Evolutionary conservation across 1,140 invertebrate species (phyloP), one percentile per base, ranked within the genome.

Genomic region (Andrena cerasifolii): DNA sequence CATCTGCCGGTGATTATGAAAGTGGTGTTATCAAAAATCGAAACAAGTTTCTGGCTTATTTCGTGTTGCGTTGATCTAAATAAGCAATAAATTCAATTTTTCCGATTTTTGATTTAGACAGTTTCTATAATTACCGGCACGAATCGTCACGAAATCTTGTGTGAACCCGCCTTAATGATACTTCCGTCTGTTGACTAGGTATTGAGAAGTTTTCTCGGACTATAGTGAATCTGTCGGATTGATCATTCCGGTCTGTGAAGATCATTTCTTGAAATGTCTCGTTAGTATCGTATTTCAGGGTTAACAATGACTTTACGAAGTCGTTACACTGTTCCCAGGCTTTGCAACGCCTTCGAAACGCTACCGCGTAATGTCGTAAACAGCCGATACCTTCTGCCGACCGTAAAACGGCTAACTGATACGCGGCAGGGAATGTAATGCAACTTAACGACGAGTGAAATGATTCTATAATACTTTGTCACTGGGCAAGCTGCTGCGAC

Each of bases 361-460:
- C 74, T 72, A 71, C 54, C 77, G 47, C 66, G 78, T 77, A 80
- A 80, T 53, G 72, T 77, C 77, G 83, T 83, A 83, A 84, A 83
- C 59, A 53, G 28, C 14, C 56, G 54, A 43, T 77, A 54, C 71
- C 24, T 71, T 45, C 66, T 65, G 58, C 51, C 18, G 66, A 18
- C 63, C 65, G 54, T 83, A 83, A 83, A 84, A 83, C 62, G 63
- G 62, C 51, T 63, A 74, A 71, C 73, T 79, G 80, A 83, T 66
- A 84, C 47, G 58, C 49, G 63, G 24, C 33, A 51, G 63, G 67
- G 62, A 82, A 67, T 59, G 45, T 21, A 28, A 54, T 26, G 59
- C 45, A 43, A 49, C 58, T 47, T 65, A 62, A 73, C 71, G 59
- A 54, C 16, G 21, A 0, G n/a, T 14, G 7, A 47, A 61, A 61